Evolutionary conservation across 2,888 invertebrate genomes (phyloP).

Genomic region (Drosophila melanocephala): DNA sequence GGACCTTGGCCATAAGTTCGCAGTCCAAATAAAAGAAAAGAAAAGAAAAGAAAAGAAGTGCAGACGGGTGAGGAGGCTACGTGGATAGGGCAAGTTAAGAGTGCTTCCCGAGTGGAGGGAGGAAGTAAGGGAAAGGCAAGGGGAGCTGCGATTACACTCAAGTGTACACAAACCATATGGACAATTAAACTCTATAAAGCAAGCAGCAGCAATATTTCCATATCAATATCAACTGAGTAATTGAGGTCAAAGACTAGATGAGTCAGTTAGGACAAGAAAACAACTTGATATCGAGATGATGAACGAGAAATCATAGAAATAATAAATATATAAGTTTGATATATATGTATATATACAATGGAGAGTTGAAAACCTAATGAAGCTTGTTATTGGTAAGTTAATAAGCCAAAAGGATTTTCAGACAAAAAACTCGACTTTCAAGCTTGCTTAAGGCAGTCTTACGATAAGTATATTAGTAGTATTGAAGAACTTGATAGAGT

Average conservation of each 20-base stretch:
- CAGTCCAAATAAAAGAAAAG: conserved; percentile 9
- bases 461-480: not conserved
- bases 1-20: conserved; percentile 50
- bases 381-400: not conserved
- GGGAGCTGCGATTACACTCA: conserved; percentile 21
- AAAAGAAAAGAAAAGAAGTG: too few relatives aligned
- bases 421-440: not conserved
- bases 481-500: not conserved
- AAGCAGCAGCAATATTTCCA: conserved; percentile 9
- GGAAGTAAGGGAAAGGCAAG: not conserved
- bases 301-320: not conserved
- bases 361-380: not conserved
- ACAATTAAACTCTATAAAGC: conserved; percentile 47
- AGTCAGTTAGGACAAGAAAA: not conserved
- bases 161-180: conserved; percentile 55
- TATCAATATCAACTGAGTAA: conserved; percentile 17
- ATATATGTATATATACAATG: not conserved
- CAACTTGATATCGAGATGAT: not conserved
- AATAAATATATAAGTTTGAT: too few relatives aligned
- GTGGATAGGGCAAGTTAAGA: conserved; percentile 44
- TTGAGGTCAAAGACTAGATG: conserved; percentile 2
- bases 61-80: not conserved
- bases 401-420: not conserved
- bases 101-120: conserved; percentile 12
- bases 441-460: not conserved